Evolutionary conservation across 1,140 invertebrate species (phyloP).

Genomic region (Drosophila setifemur): DNA sequence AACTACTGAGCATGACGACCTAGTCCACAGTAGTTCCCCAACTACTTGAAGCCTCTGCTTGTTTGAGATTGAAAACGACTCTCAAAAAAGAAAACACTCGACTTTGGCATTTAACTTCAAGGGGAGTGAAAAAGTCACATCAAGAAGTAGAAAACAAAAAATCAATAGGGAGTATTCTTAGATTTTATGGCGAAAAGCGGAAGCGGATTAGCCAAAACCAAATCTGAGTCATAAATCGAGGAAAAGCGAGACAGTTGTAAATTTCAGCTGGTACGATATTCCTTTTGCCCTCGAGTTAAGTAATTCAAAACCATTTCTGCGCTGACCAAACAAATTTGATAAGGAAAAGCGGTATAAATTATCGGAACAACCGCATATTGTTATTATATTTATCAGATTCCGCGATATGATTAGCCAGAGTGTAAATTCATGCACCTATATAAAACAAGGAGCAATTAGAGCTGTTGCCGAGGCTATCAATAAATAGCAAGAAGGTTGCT

Average conservation of each 20-base stretch:
- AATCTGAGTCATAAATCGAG: slow-evolving; percentile 18
- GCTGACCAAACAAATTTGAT: slow-evolving; percentile 13
- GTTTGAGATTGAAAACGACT: slow-evolving; percentile 7
- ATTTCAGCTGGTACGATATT: slow-evolving; percentile 16
- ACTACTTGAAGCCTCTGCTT: slow-evolving; percentile 1
- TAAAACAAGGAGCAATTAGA: slow-evolving; percentile 26
- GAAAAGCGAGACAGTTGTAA: slow-evolving; percentile 15
- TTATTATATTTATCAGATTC: slow-evolving; percentile 44
- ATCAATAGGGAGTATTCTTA: slow-evolving; percentile 2
- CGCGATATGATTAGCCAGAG: slow-evolving; percentile 35
- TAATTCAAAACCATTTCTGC: not conserved
- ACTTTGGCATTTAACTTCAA: not conserved
- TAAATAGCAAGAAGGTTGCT: slow-evolving; percentile 6
- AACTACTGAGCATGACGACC: slow-evolving; percentile 29
- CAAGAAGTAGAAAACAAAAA: not conserved
- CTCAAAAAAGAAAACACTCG: not conserved
- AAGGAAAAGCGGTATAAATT: slow-evolving; percentile 33
- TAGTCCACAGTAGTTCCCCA: slow-evolving; percentile 2
- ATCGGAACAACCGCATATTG: slow-evolving; percentile 16
- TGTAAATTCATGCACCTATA: slow-evolving; percentile 18
- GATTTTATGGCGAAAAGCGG: not conserved
- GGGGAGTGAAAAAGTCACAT: not conserved
- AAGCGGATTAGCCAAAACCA: not conserved
- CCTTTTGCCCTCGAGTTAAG: not conserved
- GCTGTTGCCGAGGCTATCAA: slow-evolving; percentile 52